phyloP scores from a whole-genome alignment of 2,113 vertebrate species.

The Dryoscopus gambensis region DNA sequence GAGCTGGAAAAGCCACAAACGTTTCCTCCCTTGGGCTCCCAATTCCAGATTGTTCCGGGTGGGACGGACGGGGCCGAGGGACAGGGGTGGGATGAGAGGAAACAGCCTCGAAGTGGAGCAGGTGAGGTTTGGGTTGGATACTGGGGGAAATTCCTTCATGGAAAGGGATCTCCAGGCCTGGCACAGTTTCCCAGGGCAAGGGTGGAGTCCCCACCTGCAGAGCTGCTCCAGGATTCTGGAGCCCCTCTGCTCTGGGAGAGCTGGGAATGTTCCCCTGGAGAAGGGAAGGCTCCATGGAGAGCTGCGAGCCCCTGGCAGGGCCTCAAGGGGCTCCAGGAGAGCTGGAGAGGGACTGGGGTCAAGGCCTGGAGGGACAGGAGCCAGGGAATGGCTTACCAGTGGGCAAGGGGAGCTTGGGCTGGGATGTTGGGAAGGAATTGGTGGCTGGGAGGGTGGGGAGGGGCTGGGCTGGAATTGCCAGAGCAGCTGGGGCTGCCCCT shows the following conservation, averaged over 20 bases:
- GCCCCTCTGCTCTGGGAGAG: background rate
- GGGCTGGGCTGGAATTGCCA: background rate
- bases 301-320: too few species aligned
- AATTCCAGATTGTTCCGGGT: rapidly evolving
- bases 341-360: background rate
- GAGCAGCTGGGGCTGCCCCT: background rate
- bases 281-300: background rate
- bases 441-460: background rate
- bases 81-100: background rate
- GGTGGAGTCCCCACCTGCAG: background rate
- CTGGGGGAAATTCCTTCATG: background rate
- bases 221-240: background rate
- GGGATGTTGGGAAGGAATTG: background rate
- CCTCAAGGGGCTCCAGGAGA: background rate
- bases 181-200: background rate
- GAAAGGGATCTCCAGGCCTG: background rate
- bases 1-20: background rate
- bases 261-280: background rate
- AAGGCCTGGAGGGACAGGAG: background rate
- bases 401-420: background rate
- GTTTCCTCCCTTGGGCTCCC: background rate
- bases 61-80: rapidly evolving
- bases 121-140: background rate
- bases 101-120: rapidly evolving
- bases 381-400: background rate